Evolutionary conservation across 2,113 vertebrate species (phyloP), one percentile per base, ranked within the genome.

Genomic region (Rhipidura dahli): DNA sequence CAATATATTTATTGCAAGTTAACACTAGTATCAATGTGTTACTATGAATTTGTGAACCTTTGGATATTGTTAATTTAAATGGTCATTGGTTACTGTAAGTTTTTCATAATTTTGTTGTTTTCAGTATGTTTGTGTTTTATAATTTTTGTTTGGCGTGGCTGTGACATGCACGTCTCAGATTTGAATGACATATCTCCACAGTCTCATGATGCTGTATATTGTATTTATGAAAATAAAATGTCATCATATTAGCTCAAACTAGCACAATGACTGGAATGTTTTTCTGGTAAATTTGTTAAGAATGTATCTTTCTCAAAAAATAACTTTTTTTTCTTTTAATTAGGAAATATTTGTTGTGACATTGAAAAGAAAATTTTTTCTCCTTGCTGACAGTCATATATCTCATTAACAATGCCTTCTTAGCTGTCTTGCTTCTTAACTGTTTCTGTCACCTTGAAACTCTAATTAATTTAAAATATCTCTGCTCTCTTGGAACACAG

Each of bases 171-270:
- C 27, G 89, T 89, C 51, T 78, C 31, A 37, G 21, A 84, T 87
- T 81, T 92, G 53, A 68, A 66, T 80, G 42, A 73, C 3, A 0
- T 63, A 69, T 70, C 39, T 84, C 33, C 40, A 59, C n/a, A 80
- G 22, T 87, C 18, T 87, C n/a, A 85, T 50, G 11, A 91, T 69
- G 13, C 53, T 90, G 27, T 91, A 54, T 70, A 49, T n/a, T 84
- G 40, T 66, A 70, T 72, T 85, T 66, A 80, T 5, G 7, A 76
- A 94, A 97, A 97, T 91, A 96, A 97, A 95, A 47, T 6, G 2
- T 68, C 11, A 16, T 49, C 19, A 37, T 80, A 8, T 64, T 92
- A 80, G 44, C 51, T 87, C 79, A 87, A 87, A 79, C 5, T 70
- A 71, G 6, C 39, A 20, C 19, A 73, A 44, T 80, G 65, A 83